Evolutionary conservation across 2,888 invertebrate genomes (phyloP), one percentile per base, ranked within the genome.

Genomic region (Penaeus monodon): DNA sequence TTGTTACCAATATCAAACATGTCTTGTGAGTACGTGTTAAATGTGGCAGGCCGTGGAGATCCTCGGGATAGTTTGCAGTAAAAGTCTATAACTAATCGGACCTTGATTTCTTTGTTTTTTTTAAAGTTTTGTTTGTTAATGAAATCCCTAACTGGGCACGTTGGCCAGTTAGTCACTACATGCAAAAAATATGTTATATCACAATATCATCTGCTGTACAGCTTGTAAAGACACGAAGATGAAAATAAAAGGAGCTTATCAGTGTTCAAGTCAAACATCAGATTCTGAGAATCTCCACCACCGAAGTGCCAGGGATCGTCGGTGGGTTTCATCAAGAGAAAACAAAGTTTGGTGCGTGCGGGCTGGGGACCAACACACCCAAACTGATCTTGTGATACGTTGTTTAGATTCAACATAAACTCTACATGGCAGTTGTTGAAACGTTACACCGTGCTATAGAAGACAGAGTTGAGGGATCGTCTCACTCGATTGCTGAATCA

Each of bases 281-380:
- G 12, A 20, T 77, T 22, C 6, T 27, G 8, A 17, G n/a, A 22
- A 27, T 17, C 17, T 6, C 77, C 77, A 49, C 57, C 57, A 77
- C n/a, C 77, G 24, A 77, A 77, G 44, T 27, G 44, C 44, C 49
- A 44, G 44, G 38, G 44, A 6, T 77, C 44, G 20, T 29, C 57
- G 20, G 22, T 77, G 38, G 49, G 20, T 49, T 27, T 77, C 77
- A 44, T 27, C 77, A 49, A 33, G 77, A 77, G 38, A 77, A 38
- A 27, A 77, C 77, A 77, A 77, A 77, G 77, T 57, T 22, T 77
- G 57, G 49, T 77, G 77, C 44, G 14, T 77, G 77, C 77, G 49
- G 49, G 77, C 24, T 10, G 44, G 10, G 44, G 44, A 44, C 44
- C 44, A 44, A 44, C 8, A 44, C 6, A 44, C 44, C 57, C 77